These are phyloP conservation scores for Esperia sulphurella DNA, from an alignment of 2,888 invertebrate species.

Conservation along the genomic window DNA sequence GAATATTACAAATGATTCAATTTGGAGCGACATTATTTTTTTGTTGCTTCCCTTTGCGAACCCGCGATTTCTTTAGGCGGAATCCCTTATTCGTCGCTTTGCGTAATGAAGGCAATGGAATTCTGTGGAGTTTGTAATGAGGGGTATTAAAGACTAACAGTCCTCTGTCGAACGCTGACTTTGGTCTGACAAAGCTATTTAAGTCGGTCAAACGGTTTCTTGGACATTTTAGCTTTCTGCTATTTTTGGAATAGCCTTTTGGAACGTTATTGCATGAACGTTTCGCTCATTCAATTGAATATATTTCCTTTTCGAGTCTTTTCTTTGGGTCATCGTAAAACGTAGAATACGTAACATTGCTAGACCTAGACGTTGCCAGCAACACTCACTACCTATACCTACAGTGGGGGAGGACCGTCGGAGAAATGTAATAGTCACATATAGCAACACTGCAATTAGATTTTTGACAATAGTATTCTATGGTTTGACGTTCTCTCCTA, in stretches of 20 bases:
- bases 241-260: neutral
- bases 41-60: slow-evolving; percentile 46
- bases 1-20: slow-evolving; percentile 74
- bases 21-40: slow-evolving; percentile 65
- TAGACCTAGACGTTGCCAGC: too few species aligned
- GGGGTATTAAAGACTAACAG: slow-evolving; percentile 11
- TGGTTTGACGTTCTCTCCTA: too few species aligned
- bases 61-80: slow-evolving; percentile 51
- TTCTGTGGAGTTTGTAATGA: slow-evolving; percentile 34
- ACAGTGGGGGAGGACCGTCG: too few species aligned
- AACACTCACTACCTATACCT: too few species aligned
- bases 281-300: too few species aligned
- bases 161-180: slow-evolving; percentile 4
- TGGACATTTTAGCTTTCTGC: neutral
- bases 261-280: too few species aligned
- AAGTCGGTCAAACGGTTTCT: neutral
- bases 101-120: slow-evolving; percentile 47
- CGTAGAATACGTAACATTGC: too few species aligned
- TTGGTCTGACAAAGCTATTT: slow-evolving; percentile 4
- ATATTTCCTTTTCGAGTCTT: too few species aligned
- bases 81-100: slow-evolving; percentile 55
- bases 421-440: too few species aligned
- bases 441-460: too few species aligned
- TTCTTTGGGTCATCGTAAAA: too few species aligned
- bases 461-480: too few species aligned